Evolutionary conservation across 2,113 vertebrate species (phyloP).

Genomic region (Datnioides undecimradiatus): DNA sequence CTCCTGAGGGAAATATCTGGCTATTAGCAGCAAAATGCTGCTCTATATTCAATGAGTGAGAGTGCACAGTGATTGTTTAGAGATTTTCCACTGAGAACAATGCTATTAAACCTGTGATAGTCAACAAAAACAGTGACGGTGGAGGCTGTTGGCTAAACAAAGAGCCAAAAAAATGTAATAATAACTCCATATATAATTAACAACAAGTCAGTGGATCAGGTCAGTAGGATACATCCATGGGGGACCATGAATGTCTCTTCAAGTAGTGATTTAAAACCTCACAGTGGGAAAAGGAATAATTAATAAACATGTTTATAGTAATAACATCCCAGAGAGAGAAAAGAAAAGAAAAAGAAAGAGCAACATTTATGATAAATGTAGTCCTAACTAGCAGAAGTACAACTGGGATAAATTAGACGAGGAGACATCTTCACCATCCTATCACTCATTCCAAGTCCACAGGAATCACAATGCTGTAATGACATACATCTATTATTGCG

Average conservation of each 20-base stretch:
- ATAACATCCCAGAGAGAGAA: neutral
- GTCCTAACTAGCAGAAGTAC: neutral
- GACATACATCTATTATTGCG: neutral
- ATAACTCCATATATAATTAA: neutral
- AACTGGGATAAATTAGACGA: neutral
- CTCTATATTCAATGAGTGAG: neutral
- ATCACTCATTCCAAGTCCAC: neutral
- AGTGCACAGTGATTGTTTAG: neutral
- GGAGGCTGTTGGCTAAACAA: neutral
- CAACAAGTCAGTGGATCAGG: no score
- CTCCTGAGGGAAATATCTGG: neutral
- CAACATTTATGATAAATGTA: neutral
- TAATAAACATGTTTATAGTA: neutral
- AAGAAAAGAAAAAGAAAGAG: neutral
- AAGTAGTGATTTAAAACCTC: neutral
- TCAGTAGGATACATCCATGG: neutral
- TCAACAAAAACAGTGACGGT: neutral
- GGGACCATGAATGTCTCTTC: neutral
- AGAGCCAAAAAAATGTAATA: neutral
- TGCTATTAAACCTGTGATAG: neutral
- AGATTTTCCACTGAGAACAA: neutral
- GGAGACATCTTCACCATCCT: neutral
- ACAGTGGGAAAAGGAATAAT: neutral
- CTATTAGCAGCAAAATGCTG: neutral
- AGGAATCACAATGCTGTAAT: neutral